Evolutionary conservation across 1,140 invertebrate species (phyloP).

Genomic region (Pseudomyrmex flavicornis): DNA sequence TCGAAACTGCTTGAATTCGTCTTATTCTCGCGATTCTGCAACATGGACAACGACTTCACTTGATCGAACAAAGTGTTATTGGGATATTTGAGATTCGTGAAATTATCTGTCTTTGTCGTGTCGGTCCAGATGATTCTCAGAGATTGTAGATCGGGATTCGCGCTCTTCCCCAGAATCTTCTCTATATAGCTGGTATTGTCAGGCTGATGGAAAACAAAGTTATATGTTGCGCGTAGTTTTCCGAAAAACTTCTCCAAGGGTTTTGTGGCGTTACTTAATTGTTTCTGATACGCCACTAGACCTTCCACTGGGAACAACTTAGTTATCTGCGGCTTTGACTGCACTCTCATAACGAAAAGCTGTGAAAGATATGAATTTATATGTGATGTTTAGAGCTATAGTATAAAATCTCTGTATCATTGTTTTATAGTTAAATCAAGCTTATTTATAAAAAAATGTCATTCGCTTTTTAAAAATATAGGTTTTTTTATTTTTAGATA

Average conservation of each 20-base stretch:
- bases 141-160: constrained; percentile 32
- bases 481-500: not conserved
- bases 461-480: not conserved
- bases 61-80: constrained; percentile 22
- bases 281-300: constrained; percentile 66
- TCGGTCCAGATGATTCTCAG: constrained; percentile 56
- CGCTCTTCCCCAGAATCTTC: constrained; percentile 64
- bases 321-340: constrained; percentile 76
- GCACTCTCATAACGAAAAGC: constrained; percentile 72
- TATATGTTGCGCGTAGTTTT: constrained; percentile 79
- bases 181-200: constrained; percentile 76
- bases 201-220: constrained; percentile 77
- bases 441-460: not conserved
- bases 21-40: not conserved
- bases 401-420: not conserved
- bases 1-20: not conserved
- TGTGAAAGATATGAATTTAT: constrained; percentile 38
- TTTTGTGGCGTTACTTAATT: constrained; percentile 62
- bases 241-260: constrained; percentile 77
- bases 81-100: constrained; percentile 34
- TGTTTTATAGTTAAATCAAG: not conserved
- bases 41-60: not conserved
- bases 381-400: not conserved
- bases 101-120: not conserved
- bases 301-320: constrained; percentile 77